Evolutionary conservation across 2,113 vertebrate species (phyloP).

Genomic region (Lepidothrix coronata): DNA sequence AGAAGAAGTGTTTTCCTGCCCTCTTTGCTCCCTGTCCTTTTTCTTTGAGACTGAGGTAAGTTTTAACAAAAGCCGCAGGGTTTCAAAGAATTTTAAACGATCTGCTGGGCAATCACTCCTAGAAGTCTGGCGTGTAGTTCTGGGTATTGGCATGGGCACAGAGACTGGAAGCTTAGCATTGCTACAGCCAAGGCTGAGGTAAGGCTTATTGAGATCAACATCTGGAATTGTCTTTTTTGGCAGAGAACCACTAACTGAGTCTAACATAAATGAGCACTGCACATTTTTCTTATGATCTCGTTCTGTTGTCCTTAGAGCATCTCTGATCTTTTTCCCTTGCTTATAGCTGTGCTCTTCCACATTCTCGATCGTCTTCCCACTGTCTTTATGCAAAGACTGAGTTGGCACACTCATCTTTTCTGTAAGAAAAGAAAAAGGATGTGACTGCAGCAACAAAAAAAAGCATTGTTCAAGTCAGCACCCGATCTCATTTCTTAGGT

Average conservation of each 20-base stretch:
- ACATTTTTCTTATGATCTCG: slow-evolving; percentile 92
- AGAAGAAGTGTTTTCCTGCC: slow-evolving; percentile 88
- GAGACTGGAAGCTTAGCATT: slow-evolving; percentile 89
- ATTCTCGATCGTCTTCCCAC: slow-evolving; percentile 73
- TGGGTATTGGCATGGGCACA: slow-evolving; percentile 86
- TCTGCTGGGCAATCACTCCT: slow-evolving; percentile 95
- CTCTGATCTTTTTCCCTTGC: slow-evolving; percentile 88
- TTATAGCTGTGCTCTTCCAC: slow-evolving; percentile 87
- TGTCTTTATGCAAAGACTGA: slow-evolving; percentile 77
- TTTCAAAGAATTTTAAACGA: slow-evolving; percentile 98
- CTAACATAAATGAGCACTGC: slow-evolving; percentile 92
- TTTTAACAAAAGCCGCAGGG: slow-evolving; percentile 92
- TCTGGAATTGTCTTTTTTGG: slow-evolving; percentile 86
- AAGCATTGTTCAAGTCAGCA: neutral
- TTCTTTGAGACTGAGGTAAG: slow-evolving; percentile 99
- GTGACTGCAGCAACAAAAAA: neutral
- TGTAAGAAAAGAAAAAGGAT: slow-evolving; percentile 37
- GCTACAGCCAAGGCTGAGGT: slow-evolving; percentile 95
- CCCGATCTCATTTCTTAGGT: neutral
- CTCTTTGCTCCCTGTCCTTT: slow-evolving; percentile 97
- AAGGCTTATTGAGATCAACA: slow-evolving; percentile 96
- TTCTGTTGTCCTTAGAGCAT: slow-evolving; percentile 85
- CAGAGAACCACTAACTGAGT: slow-evolving; percentile 79
- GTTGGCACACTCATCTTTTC: slow-evolving; percentile 77
- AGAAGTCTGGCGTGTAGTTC: slow-evolving; percentile 93